These are phyloP conservation scores for Dicranocentrus wangi DNA, from an alignment of 2,888 invertebrate genomes.

Conservation along the genomic window DNA sequence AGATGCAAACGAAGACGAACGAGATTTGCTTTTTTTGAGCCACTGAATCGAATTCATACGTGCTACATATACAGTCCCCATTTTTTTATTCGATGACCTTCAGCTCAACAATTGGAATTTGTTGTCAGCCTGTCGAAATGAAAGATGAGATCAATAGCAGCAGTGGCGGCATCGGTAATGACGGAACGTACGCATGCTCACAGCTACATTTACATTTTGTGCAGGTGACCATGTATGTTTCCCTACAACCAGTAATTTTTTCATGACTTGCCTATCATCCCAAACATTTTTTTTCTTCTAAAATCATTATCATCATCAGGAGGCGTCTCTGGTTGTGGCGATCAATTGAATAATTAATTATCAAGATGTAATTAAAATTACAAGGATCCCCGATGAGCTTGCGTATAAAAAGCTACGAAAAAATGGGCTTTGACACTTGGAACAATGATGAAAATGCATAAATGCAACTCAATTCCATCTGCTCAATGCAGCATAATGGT, in stretches of 20 bases:
- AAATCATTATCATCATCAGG: conserved; percentile 31
- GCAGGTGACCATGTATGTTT: conserved; percentile 8
- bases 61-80: too few relatives aligned
- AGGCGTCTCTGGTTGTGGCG: conserved; percentile 49
- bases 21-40: not conserved
- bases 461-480: not conserved
- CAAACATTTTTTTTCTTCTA: conserved; percentile 7
- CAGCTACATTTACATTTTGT: not conserved
- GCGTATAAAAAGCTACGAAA: conserved; percentile 8
- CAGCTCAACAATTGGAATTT: conserved; percentile 4
- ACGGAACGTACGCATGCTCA: not conserved
- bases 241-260: too few relatives aligned
- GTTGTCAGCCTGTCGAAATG: conserved; percentile 15
- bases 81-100: conserved; percentile 26
- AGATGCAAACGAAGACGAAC: not conserved
- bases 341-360: conserved; percentile 73
- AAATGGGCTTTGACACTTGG: not conserved
- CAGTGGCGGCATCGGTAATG: not conserved
- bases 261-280: too few relatives aligned
- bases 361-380: conserved; percentile 73
- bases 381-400: conserved; percentile 71
- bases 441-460: not conserved
- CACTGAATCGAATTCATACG: not conserved
- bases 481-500: not conserved
- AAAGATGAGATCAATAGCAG: conserved; percentile 25